Percentiles rank a stretch among this genome's conserved stretches.
phyloP scores from a whole-genome alignment of 2,113 vertebrate species.

The Colinus virginianus region DNA sequence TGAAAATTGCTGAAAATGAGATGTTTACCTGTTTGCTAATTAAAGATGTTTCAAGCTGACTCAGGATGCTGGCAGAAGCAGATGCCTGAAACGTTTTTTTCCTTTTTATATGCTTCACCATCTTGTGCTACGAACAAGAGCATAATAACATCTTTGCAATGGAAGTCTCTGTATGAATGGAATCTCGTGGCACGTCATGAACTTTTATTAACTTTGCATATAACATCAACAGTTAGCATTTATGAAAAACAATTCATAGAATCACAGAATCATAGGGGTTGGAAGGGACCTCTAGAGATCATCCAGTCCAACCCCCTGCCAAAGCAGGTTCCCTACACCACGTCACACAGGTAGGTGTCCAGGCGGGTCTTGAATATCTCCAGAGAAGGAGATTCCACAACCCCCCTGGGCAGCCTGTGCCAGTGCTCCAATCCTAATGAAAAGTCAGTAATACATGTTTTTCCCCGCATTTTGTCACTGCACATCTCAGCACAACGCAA shows the following conservation, averaged over 20 bases:
- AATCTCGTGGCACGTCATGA: neutral
- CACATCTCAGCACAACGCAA: neutral
- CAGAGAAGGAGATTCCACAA: too few species aligned
- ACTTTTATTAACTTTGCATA: neutral
- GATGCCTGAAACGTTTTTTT: constrained; percentile 61
- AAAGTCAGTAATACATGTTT: neutral
- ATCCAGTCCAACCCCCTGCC: too few species aligned
- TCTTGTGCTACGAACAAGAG: constrained; percentile 46
- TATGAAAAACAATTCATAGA: neutral
- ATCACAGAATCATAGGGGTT: too few species aligned
- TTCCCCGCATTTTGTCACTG: neutral
- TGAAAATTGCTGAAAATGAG: neutral
- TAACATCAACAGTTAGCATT: neutral
- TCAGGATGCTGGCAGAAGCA: constrained; percentile 58
- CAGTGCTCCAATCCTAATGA: too few species aligned
- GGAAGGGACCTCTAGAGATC: too few species aligned
- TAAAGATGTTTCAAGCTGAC: constrained; percentile 65
- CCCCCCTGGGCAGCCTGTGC: too few species aligned
- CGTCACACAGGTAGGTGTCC: too few species aligned
- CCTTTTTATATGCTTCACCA: constrained; percentile 58
- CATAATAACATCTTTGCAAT: neutral
- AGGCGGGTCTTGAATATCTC: too few species aligned
- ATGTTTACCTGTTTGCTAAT: constrained; percentile 66
- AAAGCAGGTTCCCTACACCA: too few species aligned
- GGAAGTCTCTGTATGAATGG: too few species aligned